A percentile compares a stretch with the other conserved stretches of the same genome.
These are phyloP conservation scores for Epinotia demarniana DNA, from an alignment of 2,888 invertebrate species.

Conservation along the genomic window DNA sequence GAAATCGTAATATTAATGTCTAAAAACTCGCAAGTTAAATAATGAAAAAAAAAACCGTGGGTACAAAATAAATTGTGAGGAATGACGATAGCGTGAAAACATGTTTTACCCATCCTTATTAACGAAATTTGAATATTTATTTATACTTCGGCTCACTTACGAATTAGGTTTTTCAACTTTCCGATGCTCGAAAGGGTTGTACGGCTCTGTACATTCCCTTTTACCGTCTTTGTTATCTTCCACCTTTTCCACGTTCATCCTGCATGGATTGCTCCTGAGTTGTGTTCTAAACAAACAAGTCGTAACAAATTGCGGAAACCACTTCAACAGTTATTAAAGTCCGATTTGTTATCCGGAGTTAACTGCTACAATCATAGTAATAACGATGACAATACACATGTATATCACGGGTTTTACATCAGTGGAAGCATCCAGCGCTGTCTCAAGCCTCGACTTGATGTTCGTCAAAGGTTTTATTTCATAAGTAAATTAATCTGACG, in stretches of 20 bases:
- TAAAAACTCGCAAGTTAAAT: too few relatives aligned
- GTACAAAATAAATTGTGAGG: neutral
- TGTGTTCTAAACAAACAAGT: constrained; percentile 38
- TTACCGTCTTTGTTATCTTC: constrained; percentile 45
- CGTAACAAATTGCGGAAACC: constrained; percentile 27
- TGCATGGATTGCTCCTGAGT: constrained; percentile 11
- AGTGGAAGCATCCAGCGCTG: neutral
- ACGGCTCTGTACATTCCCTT: constrained; percentile 56
- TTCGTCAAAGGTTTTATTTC: constrained; percentile 47
- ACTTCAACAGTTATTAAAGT: constrained; percentile 41
- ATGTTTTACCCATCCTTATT: neutral
- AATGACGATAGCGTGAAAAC: neutral
- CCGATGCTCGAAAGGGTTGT: constrained; percentile 77
- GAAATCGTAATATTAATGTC: too few relatives aligned
- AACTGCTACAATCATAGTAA: constrained; percentile 35
- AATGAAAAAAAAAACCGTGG: too few relatives aligned
- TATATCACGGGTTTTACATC: constrained; percentile 6
- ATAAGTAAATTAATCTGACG: constrained; percentile 54
- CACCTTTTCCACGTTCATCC: constrained; percentile 39
- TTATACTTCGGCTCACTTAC: constrained; percentile 64
- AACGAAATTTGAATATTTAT: neutral
- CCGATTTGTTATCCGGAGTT: constrained; percentile 32
- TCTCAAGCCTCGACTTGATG: constrained; percentile 7
- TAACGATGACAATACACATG: constrained; percentile 23
- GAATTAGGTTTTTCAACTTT: constrained; percentile 77